Percentiles rank a stretch among this genome's conserved stretches.
Conservation (phyloP, 2,888 invertebrate species). For the Elegia similella region DNA sequence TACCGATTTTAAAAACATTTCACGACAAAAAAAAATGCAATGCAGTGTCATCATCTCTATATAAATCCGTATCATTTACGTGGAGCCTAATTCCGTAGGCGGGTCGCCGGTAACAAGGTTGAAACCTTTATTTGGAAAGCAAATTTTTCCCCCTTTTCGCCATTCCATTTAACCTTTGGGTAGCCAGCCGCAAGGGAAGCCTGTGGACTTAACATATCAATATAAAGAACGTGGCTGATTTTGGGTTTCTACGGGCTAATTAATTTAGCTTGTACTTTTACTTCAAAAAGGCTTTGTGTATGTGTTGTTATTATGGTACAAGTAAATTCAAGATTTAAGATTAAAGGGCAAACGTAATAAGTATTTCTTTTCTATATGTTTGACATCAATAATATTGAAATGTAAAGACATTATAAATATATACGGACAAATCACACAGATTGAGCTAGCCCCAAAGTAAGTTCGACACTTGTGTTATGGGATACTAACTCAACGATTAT, state of each 20-base stretch:
- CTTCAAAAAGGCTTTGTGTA: background rate
- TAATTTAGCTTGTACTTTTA: slow-evolving; percentile 10
- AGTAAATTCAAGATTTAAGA: background rate
- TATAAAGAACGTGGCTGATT: slow-evolving; percentile 3
- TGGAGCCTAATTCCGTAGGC: slow-evolving; percentile 54
- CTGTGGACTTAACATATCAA: slow-evolving; percentile 13
- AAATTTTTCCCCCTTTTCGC: slow-evolving; percentile 34
- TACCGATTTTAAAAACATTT: too few species aligned
- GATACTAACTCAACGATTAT: too few species aligned
- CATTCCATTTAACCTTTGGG: slow-evolving; percentile 23
- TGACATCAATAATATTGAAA: too few species aligned
- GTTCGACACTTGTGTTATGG: too few species aligned
- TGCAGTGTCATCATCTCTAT: slow-evolving; percentile 35
- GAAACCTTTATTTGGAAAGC: slow-evolving; percentile 45
- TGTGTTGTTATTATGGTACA: background rate
- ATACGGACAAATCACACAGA: too few species aligned
- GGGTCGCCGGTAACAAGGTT: slow-evolving; percentile 46
- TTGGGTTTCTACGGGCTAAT: slow-evolving; percentile 9
- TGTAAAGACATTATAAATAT: too few species aligned
- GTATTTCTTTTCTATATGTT: too few species aligned
- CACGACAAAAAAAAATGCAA: too few species aligned
- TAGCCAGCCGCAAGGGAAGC: slow-evolving; percentile 1
- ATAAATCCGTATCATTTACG: slow-evolving; percentile 32
- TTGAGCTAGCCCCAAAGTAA: too few species aligned
- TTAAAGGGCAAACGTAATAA: background rate